A percentile compares a stretch with the other conserved stretches of the same genome.
These are phyloP conservation scores for Limnephilus rhombicus DNA, from an alignment of 2,888 invertebrate genomes.

Conservation along the genomic window DNA sequence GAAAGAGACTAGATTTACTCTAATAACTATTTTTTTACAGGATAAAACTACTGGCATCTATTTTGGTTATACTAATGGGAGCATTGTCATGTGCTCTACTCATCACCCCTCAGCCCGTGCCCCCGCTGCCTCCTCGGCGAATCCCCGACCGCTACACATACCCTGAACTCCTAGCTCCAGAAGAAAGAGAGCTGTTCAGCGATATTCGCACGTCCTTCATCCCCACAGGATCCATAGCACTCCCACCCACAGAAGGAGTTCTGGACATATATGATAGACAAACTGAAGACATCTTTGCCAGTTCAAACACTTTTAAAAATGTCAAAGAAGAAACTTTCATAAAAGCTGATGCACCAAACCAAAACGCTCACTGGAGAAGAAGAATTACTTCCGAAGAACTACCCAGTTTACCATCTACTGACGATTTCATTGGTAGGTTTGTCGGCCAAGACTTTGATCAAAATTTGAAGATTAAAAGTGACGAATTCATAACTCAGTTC, in stretches of 20 bases:
- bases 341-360: neutral
- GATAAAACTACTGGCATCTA: constrained; percentile 43
- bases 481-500: neutral
- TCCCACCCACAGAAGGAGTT: constrained; percentile 70
- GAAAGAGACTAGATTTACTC: too few relatives aligned
- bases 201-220: constrained; percentile 82
- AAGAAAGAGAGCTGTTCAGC: constrained; percentile 79
- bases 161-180: constrained; percentile 74
- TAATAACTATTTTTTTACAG: constrained; percentile 41
- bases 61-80: constrained; percentile 50
- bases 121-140: constrained; percentile 20
- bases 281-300: constrained; percentile 16
- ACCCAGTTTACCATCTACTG: neutral
- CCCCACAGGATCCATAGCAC: constrained; percentile 76
- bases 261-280: constrained; percentile 15
- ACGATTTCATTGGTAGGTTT: constrained; percentile 18
- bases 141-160: constrained; percentile 69
- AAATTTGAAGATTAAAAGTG: constrained; percentile 13
- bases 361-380: neutral
- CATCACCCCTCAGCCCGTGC: constrained; percentile 40
- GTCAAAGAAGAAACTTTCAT: neutral
- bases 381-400: constrained; percentile 11
- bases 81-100: constrained; percentile 52
- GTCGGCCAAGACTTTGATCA: neutral
- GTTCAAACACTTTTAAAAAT: neutral